phyloP scores from a whole-genome alignment of 2,797 vertebrate species.

The Hemibagrus guttatus region DNA sequence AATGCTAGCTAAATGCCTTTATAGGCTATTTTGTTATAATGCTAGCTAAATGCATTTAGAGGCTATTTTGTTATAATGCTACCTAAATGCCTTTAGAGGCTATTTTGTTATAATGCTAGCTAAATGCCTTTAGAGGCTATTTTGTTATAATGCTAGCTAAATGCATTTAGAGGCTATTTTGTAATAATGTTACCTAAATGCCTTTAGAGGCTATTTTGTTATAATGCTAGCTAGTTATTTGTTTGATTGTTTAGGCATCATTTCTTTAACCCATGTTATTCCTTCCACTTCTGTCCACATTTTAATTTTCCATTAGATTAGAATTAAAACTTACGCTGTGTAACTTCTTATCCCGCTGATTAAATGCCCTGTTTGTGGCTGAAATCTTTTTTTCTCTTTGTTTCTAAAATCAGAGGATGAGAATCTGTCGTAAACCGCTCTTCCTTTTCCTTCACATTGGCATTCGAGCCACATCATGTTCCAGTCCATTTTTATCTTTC shows the following conservation, averaged over 20 bases:
- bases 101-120: no score
- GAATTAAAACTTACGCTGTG: no score
- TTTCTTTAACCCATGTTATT: neutral
- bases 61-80: no score
- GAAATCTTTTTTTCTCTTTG: neutral
- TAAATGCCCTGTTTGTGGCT: neutral
- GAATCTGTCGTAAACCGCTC: slow-evolving; percentile 6
- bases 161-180: no score
- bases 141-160: no score
- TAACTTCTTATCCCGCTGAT: neutral
- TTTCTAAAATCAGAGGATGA: slow-evolving; percentile 25
- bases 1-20: no score
- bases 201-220: no score
- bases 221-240: neutral
- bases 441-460: neutral
- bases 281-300: neutral
- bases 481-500: slow-evolving; percentile 15
- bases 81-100: no score
- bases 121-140: no score
- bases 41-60: no score
- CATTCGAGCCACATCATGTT: slow-evolving; percentile 33
- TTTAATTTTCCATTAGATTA: neutral
- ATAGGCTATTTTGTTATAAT: no score
- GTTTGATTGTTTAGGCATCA: neutral
- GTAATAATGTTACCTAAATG: no score